Conservation (phyloP, 53 echinoderm and acorn worm species). For the Holothuria scabra region DNA sequence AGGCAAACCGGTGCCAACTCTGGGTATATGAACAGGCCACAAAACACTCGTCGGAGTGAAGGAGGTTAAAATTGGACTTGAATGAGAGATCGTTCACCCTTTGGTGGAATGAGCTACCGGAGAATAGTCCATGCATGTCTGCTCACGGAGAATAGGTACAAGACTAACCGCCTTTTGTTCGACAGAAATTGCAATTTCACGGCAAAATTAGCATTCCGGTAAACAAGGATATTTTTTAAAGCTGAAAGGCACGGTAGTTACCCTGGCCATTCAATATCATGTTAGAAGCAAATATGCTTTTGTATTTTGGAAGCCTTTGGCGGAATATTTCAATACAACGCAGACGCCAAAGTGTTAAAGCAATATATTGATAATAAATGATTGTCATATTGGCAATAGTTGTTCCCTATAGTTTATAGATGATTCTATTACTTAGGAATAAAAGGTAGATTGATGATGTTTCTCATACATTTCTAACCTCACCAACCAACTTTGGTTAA, state of each 20-base stretch:
- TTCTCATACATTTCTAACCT: no score
- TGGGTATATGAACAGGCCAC: no score
- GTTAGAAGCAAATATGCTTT: slow-evolving; percentile 27
- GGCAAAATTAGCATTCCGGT: slow-evolving; percentile 41
- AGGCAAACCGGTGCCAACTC: no score
- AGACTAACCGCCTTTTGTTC: slow-evolving; percentile 28
- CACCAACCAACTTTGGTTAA: no score
- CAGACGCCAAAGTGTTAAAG: slow-evolving; percentile 37
- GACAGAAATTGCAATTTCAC: slow-evolving; percentile 47
- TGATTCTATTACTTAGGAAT: no score
- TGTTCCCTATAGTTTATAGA: no score
- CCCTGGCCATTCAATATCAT: slow-evolving; percentile 28
- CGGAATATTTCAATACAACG: slow-evolving; percentile 34
- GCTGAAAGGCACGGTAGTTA: slow-evolving; percentile 10
- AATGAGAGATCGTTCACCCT: slow-evolving; percentile 42
- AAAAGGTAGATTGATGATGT: no score
- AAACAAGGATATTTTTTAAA: slow-evolving; percentile 38
- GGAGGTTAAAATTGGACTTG: neutral
- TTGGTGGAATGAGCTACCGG: neutral
- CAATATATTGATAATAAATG: neutral
- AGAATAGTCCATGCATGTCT: slow-evolving; percentile 35
- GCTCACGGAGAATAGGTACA: slow-evolving; percentile 4
- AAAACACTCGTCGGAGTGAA: no score
- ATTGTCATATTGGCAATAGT: no score
- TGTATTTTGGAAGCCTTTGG: slow-evolving; percentile 29